Evolutionary conservation across 2,797 vertebrate species (phyloP).

Genomic region (Diplodus sargus): DNA sequence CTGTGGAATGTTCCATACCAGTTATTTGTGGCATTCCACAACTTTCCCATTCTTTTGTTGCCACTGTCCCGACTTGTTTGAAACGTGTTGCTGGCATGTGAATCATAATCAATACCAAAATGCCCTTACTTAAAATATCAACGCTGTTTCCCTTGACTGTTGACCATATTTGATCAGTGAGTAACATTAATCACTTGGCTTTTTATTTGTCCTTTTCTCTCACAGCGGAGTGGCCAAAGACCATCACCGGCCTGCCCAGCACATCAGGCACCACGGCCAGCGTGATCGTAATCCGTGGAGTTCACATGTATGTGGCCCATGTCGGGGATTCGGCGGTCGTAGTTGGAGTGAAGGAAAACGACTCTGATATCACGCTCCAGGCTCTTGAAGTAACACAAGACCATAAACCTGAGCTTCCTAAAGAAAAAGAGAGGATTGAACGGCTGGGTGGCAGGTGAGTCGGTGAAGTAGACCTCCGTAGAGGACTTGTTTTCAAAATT

Average conservation of each 20-base stretch:
- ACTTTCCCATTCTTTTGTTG: too few species aligned
- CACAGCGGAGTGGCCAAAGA: constrained; percentile 96
- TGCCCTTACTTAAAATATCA: too few species aligned
- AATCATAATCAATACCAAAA: too few species aligned
- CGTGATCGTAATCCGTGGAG: constrained; percentile 93
- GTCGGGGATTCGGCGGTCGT: constrained; percentile 97
- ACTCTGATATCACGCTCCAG: constrained; percentile 90
- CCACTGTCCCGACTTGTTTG: too few species aligned
- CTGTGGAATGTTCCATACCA: too few species aligned
- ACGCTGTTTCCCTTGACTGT: background rate
- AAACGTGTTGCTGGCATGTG: too few species aligned
- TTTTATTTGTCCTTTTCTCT: constrained; percentile 5
- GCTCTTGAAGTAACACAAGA: constrained; percentile 97
- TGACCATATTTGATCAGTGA: constrained; percentile 48
- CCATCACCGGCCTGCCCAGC: constrained; percentile 93
- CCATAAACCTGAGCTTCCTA: constrained; percentile 96
- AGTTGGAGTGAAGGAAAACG: constrained; percentile 92
- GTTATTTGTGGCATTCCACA: too few species aligned
- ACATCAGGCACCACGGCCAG: constrained; percentile 97
- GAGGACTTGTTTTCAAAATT: too few species aligned
- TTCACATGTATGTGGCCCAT: constrained; percentile 96
- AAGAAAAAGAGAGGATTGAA: constrained; percentile 95
- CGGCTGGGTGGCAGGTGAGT: constrained; percentile 94
- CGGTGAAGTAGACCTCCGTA: background rate
- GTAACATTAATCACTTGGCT: constrained; percentile 16